phyloP scores from a whole-genome alignment of 1,140 invertebrate species.

The Camponotus floridanus region DNA sequence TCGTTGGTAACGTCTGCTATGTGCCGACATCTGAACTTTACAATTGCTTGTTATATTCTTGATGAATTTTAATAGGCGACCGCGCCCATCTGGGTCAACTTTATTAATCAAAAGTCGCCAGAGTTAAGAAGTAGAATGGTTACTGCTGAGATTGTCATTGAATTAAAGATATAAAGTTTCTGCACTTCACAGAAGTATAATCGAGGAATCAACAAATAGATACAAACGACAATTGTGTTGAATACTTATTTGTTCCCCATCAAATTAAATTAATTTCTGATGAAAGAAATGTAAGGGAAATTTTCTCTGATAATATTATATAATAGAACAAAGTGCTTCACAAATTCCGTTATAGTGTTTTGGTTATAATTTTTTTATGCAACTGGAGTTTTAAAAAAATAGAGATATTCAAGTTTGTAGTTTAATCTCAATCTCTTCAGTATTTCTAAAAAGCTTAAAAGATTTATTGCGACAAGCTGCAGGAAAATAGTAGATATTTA shows the following conservation, averaged over 20 bases:
- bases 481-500: slow-evolving; percentile 60
- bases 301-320: too few species aligned
- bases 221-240: not conserved
- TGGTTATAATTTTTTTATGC: too few species aligned
- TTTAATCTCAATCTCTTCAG: not conserved
- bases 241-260: not conserved
- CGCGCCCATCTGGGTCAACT: slow-evolving; percentile 28
- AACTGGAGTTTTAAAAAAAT: not conserved
- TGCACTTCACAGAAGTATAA: not conserved
- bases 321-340: too few species aligned
- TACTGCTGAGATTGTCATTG: slow-evolving; percentile 16
- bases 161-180: slow-evolving; percentile 38
- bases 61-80: slow-evolving; percentile 55
- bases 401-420: not conserved
- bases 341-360: too few species aligned
- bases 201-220: not conserved
- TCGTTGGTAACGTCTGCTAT: slow-evolving; percentile 19
- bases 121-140: slow-evolving; percentile 12
- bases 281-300: not conserved
- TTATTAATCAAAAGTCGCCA: slow-evolving; percentile 52
- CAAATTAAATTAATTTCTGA: not conserved
- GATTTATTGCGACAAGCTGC: not conserved
- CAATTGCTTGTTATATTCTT: slow-evolving; percentile 52
- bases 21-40: slow-evolving; percentile 37
- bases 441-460: slow-evolving; percentile 14